phyloP scores from a whole-genome alignment of 2,797 vertebrate genomes.

The Rhincodon typus region DNA sequence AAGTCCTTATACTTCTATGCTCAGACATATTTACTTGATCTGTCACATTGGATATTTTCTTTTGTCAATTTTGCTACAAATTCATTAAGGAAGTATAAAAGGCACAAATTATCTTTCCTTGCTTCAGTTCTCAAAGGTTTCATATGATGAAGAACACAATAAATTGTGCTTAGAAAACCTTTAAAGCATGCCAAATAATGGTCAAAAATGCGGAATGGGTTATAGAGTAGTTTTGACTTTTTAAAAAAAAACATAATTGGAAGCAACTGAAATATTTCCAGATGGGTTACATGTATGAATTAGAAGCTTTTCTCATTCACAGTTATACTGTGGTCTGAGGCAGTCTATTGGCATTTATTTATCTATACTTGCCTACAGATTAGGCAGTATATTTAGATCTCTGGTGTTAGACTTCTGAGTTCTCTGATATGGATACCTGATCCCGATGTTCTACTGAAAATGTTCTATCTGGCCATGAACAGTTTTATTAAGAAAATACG shows the following conservation, averaged over 20 bases:
- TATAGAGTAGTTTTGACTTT: neutral
- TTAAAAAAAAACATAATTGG: neutral
- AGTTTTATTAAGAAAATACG: neutral
- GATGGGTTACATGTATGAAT: neutral
- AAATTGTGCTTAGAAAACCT: neutral
- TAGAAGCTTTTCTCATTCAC: neutral
- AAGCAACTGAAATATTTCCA: neutral
- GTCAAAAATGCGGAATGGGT: neutral
- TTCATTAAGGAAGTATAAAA: neutral
- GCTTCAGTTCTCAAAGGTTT: neutral
- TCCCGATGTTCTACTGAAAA: neutral
- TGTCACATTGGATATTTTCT: too few species aligned
- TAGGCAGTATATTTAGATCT: neutral
- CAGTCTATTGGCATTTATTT: neutral
- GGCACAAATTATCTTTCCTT: neutral
- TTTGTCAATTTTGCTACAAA: neutral
- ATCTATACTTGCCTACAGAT: neutral
- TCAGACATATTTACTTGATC: neutral
- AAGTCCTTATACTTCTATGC: neutral
- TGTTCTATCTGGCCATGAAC: neutral
- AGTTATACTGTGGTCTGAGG: neutral
- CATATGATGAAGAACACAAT: neutral
- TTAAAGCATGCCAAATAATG: neutral
- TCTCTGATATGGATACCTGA: neutral
- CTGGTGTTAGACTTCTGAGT: neutral